These are phyloP conservation scores for Pimpla rufipes DNA, from an alignment of 2,888 invertebrate genomes.

Conservation along the genomic window DNA sequence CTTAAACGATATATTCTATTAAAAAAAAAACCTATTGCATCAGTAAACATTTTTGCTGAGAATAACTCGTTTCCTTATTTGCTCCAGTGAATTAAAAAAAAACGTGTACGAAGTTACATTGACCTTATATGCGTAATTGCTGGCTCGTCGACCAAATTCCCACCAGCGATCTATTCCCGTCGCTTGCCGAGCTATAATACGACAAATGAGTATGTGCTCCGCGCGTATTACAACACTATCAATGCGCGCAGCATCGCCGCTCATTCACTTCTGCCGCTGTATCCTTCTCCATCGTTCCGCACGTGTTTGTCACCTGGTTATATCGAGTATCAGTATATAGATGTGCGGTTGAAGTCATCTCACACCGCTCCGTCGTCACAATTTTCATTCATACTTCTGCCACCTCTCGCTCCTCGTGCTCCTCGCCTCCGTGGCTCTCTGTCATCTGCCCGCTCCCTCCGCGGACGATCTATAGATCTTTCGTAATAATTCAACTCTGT, in stretches of 20 bases:
- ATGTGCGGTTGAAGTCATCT: neutral
- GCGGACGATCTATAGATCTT: neutral
- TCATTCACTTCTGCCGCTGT: constrained; percentile 19
- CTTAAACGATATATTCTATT: too few relatives aligned
- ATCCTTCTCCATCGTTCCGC: neutral
- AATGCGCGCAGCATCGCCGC: neutral
- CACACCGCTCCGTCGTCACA: constrained; percentile 55
- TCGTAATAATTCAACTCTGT: constrained; percentile 31
- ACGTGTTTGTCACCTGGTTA: constrained; percentile 25
- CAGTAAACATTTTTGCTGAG: too few relatives aligned
- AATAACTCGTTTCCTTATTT: too few relatives aligned
- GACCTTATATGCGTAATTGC: neutral
- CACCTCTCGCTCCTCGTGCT: constrained; percentile 2
- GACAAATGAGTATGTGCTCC: neutral
- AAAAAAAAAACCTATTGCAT: too few relatives aligned
- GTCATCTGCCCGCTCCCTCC: constrained; percentile 42
- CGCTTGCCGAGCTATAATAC: neutral
- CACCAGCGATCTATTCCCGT: neutral
- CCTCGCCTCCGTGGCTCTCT: neutral
- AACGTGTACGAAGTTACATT: neutral
- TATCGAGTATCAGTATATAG: neutral
- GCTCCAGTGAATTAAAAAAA: too few relatives aligned
- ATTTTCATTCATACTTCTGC: constrained; percentile 71
- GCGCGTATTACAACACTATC: neutral
- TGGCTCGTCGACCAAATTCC: neutral